Conservation (phyloP, 2,888 invertebrate species). For the Venusia cambrica region DNA sequence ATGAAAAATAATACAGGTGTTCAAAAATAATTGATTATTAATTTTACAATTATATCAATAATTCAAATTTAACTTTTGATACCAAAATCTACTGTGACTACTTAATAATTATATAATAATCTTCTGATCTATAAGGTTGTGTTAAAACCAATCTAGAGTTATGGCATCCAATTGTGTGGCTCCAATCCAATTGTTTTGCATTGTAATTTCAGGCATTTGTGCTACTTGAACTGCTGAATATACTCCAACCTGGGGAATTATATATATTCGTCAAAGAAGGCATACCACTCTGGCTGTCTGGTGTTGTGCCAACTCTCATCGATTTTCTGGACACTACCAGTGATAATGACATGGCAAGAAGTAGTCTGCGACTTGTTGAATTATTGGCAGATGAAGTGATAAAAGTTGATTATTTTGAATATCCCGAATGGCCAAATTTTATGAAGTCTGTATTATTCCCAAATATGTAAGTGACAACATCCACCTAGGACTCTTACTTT, state of each 20-base stretch:
- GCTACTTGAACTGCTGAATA: constrained; percentile 46
- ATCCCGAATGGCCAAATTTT: constrained; percentile 59
- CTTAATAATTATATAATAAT: too few species aligned
- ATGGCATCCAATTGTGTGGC: too few species aligned
- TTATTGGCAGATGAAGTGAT: constrained; percentile 60
- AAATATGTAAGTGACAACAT: constrained; percentile 60
- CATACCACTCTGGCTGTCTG: constrained; percentile 69
- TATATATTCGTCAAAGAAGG: constrained; percentile 55
- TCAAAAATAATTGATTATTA: too few species aligned
- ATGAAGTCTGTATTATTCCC: constrained; percentile 55
- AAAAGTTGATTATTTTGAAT: constrained; percentile 53
- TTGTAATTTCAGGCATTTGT: constrained; percentile 30
- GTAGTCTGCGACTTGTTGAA: constrained; percentile 55
- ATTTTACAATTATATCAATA: too few species aligned
- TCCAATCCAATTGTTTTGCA: constrained; percentile 15
- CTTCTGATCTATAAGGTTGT: too few species aligned
- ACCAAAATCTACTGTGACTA: too few species aligned
- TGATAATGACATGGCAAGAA: constrained; percentile 2
- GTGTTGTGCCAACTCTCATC: constrained; percentile 68
- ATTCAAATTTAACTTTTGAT: too few species aligned
- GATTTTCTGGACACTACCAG: background rate
- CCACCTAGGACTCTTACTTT: too few species aligned
- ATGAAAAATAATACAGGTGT: too few species aligned
- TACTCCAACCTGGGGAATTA: constrained; percentile 52
- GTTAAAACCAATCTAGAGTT: too few species aligned